These are phyloP conservation scores for Onychomys arenicola DNA, from an alignment of 2,797 vertebrate genomes.

Conservation along the genomic window DNA sequence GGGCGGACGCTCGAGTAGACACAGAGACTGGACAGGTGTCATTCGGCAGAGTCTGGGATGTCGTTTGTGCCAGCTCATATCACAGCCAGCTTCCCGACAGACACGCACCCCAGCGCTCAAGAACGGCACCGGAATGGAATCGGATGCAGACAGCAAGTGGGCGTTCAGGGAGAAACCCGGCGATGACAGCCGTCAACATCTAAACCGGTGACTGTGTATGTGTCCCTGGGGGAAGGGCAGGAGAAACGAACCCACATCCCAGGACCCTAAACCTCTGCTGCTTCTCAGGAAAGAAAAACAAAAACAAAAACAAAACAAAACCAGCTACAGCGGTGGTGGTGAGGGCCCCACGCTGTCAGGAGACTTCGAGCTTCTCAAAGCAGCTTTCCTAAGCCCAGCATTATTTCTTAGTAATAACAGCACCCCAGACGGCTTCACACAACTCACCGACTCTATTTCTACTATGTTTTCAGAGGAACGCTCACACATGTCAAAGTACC, in stretches of 20 bases:
- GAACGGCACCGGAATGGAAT: background rate
- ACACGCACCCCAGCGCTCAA: background rate
- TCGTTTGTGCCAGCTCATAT: background rate
- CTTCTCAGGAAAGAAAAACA: background rate
- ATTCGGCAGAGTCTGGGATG: background rate
- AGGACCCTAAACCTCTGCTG: background rate
- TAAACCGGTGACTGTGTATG: background rate
- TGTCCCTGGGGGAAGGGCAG: background rate
- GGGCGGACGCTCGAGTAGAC: background rate
- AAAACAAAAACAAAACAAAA: background rate
- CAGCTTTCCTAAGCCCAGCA: background rate
- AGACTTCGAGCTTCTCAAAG: conserved; percentile 8
- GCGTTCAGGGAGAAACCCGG: background rate
- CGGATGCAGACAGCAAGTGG: background rate
- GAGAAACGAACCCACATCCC: background rate
- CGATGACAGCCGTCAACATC: background rate
- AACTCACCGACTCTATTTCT: background rate
- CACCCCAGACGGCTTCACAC: background rate
- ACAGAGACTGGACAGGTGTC: background rate
- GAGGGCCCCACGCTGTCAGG: background rate
- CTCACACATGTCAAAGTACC: background rate
- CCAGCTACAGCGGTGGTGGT: background rate
- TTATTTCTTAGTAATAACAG: background rate
- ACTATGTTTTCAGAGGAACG: background rate
- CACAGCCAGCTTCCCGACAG: background rate